Conservation (phyloP, 2,888 invertebrate species). For the Aleiodes alternator region DNA sequence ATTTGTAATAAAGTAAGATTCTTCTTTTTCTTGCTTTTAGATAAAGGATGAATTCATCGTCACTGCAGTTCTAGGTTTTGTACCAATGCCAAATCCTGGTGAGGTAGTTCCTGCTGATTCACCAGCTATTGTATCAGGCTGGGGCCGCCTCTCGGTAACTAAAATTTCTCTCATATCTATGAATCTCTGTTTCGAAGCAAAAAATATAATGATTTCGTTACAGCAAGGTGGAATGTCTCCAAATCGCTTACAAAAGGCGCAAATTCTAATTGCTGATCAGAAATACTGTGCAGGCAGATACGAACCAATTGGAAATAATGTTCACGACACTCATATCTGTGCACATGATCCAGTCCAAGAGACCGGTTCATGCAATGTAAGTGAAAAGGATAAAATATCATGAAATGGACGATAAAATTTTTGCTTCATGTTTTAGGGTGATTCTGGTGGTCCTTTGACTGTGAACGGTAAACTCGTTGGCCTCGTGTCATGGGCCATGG, state of each 20-base stretch:
- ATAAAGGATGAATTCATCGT: slow-evolving; percentile 69
- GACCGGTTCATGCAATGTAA: slow-evolving; percentile 58
- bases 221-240: slow-evolving; percentile 62
- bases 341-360: slow-evolving; percentile 51
- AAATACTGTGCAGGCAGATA: slow-evolving; percentile 71
- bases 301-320: slow-evolving; percentile 6
- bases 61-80: slow-evolving; percentile 74
- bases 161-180: background rate
- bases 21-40: background rate
- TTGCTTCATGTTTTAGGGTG: slow-evolving; percentile 59
- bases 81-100: slow-evolving; percentile 73
- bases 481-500: slow-evolving; percentile 66
- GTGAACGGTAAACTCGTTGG: slow-evolving; percentile 65
- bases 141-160: slow-evolving; percentile 66
- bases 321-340: slow-evolving; percentile 56
- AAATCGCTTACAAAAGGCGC: slow-evolving; percentile 76
- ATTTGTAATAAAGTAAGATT: background rate
- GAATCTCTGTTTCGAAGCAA: background rate
- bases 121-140: slow-evolving; percentile 64
- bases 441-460: slow-evolving; percentile 69
- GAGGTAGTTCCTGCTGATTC: slow-evolving; percentile 51
- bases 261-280: slow-evolving; percentile 78
- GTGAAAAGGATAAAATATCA: slow-evolving; percentile 16
- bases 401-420: background rate
- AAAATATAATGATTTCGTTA: slow-evolving; percentile 5